Evolutionary conservation across 2,113 vertebrate species (phyloP).

Genomic region (Colossoma macropomum): DNA sequence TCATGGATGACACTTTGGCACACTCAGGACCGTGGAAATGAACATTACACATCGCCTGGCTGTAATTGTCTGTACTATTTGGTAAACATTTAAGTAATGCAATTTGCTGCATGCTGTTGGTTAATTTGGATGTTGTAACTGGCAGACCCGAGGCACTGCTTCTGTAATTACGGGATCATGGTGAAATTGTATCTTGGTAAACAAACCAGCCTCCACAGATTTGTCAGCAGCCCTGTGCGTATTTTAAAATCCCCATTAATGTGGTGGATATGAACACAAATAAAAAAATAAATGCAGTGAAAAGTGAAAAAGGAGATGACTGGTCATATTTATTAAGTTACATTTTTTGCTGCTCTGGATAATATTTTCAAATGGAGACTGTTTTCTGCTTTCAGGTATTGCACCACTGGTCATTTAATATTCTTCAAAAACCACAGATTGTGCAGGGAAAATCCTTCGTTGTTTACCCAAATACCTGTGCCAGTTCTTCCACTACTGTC

Average conservation of each 20-base stretch:
- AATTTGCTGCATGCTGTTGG: constrained; percentile 29
- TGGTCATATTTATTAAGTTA: neutral
- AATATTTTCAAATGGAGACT: neutral
- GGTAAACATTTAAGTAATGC: constrained; percentile 4
- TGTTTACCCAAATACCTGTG: neutral
- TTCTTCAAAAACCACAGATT: neutral
- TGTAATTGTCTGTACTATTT: constrained; percentile 5
- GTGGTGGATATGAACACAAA: neutral
- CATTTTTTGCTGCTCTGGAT: neutral
- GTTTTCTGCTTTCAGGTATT: neutral
- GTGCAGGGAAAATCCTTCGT: neutral
- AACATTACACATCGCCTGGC: neutral
- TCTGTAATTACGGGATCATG: constrained; percentile 21
- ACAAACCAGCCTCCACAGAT: constrained; percentile 10
- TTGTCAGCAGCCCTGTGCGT: neutral
- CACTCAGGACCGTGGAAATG: neutral
- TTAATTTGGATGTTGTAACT: constrained; percentile 15
- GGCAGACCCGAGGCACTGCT: constrained; percentile 10
- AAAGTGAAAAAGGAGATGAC: neutral
- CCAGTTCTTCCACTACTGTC: neutral
- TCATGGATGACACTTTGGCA: neutral
- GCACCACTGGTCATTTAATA: neutral
- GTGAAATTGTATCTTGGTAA: constrained; percentile 16
- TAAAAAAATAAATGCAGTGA: neutral
- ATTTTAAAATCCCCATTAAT: neutral